Conservation (phyloP, 2,888 invertebrate species). For the Eledone cirrhosa region DNA sequence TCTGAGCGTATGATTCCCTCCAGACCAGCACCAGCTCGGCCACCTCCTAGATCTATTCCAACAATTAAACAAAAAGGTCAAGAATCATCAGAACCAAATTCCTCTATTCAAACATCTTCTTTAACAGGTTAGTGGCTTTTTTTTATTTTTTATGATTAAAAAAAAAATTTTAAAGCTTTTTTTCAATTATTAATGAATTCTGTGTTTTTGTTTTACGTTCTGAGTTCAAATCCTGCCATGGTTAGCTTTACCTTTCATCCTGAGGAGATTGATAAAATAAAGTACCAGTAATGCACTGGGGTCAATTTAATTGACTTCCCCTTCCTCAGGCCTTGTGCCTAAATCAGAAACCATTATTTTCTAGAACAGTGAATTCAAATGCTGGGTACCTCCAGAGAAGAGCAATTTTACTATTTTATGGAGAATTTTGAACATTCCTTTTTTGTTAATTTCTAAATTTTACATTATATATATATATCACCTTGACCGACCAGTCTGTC, state of each 20-base stretch:
- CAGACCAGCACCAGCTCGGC: slow-evolving; percentile 52
- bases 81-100: slow-evolving; percentile 48
- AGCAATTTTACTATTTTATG: neutral
- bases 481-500: too few relatives aligned
- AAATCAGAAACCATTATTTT: too few relatives aligned
- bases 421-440: neutral
- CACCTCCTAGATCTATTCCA: slow-evolving; percentile 33
- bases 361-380: neutral
- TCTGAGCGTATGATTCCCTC: slow-evolving; percentile 37
- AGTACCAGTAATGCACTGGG: too few relatives aligned
- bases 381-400: neutral
- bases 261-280: too few relatives aligned
- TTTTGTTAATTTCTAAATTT: neutral
- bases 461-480: too few relatives aligned
- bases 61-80: slow-evolving; percentile 38
- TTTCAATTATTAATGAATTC: neutral
- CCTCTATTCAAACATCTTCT: slow-evolving; percentile 48
- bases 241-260: too few relatives aligned
- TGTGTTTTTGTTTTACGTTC: neutral
- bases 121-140: slow-evolving; percentile 4
- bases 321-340: too few relatives aligned
- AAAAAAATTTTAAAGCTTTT: too few relatives aligned
- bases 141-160: neutral
- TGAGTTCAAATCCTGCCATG: too few relatives aligned
- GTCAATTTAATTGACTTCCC: neutral